Base-by-base conservation (phyloP, 2,113 vertebrate genomes). In the Plecturocebus donacophilus region DNA sequence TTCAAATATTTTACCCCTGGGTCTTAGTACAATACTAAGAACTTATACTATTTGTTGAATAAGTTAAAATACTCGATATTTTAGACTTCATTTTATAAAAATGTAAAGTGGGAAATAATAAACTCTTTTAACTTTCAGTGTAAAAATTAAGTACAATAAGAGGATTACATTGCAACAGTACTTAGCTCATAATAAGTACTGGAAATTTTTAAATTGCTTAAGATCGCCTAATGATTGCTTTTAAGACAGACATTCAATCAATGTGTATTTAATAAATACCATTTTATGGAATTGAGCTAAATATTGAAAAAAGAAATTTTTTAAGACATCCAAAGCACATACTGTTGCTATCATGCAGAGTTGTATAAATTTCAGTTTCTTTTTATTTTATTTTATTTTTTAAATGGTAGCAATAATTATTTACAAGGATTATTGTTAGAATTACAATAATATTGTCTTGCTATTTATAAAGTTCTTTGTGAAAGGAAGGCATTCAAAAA, bases 101-200 rank as follows among this genome's bases (percentile, higher is more conserved):
- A 87, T 47, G 4, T 71, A 70, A 64, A 93, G 58, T 52, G 13
- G 58, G 13, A 95, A 86, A 75, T 86, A 76, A 79, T 45, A 52
- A 79, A 47, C 17, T 61, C 9, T 85, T 91, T 79, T 66, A 89
- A 93, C 12, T 64, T 35, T 38, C 87, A 25, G 42, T 92, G 1
- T 21, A 77, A 80, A 4, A 49, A 91, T 95, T 90, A 95, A 84
- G 79, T 75, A 79, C 16, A 92, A 38, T 56, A 83, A 94, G 58
- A 76, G 3, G 21, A 88, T 85, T 91, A 92, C 64, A 30, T 93
- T 52, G 38, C 7, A 88, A 20, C 0, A 85, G 6, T 25, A 27
- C 16, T 6, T 10, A 6, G 4, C 8, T 75, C 2, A 7, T 42
- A 42, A 23, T 68, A 86, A 89, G 9, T 47, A 83, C 8, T 61